Conservation (phyloP, 2,113 vertebrate genomes). For the Paradisaea rubra region DNA sequence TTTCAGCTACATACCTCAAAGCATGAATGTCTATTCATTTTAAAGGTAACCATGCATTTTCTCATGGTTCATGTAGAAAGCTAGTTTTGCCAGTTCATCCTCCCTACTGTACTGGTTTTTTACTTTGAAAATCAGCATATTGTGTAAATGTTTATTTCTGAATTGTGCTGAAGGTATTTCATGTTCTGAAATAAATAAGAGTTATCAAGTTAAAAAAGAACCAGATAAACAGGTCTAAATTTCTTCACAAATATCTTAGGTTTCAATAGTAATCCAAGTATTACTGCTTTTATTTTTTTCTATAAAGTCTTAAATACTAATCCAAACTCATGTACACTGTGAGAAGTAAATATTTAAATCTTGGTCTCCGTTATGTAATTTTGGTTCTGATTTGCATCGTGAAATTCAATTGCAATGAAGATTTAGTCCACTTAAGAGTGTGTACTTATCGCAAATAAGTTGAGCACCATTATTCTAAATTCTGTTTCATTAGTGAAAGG, state of each 20-base stretch:
- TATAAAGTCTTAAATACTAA: not conserved
- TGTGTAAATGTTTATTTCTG: not conserved
- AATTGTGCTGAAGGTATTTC: not conserved
- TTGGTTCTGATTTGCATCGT: fast-evolving
- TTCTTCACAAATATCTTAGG: not conserved
- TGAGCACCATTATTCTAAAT: not conserved
- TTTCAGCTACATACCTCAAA: not conserved
- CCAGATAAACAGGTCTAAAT: not conserved
- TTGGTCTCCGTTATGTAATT: not conserved
- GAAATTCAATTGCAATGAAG: not conserved
- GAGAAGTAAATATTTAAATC: not conserved
- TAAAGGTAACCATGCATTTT: conserved; percentile 1
- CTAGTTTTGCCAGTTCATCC: not conserved
- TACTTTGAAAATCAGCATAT: not conserved
- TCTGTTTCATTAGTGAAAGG: not conserved
- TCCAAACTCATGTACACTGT: not conserved
- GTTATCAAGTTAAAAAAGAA: not conserved
- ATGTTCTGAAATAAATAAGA: not conserved
- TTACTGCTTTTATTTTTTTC: not conserved
- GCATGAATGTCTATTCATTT: not conserved
- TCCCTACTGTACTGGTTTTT: not conserved
- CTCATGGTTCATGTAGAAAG: not conserved
- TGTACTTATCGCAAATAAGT: not conserved
- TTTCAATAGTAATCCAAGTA: not conserved
- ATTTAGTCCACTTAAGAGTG: not conserved